Base-by-base conservation (phyloP, 2,113 vertebrate species). In the Aspiorhynchus laticeps region DNA sequence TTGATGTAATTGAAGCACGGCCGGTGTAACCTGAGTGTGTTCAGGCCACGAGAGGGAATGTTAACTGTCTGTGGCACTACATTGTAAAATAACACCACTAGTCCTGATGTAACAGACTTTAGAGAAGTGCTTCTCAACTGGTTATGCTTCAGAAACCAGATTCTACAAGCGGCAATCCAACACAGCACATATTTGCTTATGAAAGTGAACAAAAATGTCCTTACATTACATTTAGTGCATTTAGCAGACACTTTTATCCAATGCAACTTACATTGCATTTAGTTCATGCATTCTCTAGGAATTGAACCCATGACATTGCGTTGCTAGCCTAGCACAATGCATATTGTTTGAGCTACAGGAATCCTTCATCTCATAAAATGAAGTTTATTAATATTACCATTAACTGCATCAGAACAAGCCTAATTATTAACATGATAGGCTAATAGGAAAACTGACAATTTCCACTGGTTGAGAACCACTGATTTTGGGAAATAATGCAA, bases 21-120 rank as follows among this genome's bases (percentile, higher is more conserved):
- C 85, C 80, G 38, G 51, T 87, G 92, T 93, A 95, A 95, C 91
- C 87, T 74, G 94, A 95, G 93, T 91, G 87, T 86, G 51, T 89
- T 87, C 88, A 86, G 88, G 88, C 87, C 87, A 89, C 88, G 84
- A 84, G 88, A 89, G 89, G 87, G 19, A n/a, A 91, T 88, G 91
- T 51, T 61, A 88, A 87, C 65, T 82, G 89, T 91, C 91, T 91
- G 93, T 90, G 59, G 87, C 88, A 86, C 86, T 92, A 88, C 85
- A 63, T 82, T 21, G 51, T 87, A 65, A 89, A 83, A 80, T 48
- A 69, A 83, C 80, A 71, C 80, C 63, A 48, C 43, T 36, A 83
- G 80, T 82, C 9, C 80, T 81, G 79, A 81, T 81, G 59, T 65
- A 46, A 48, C 19, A 48, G 10, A 4, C 63, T 69, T 83, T 67